Evolutionary conservation across 2,113 vertebrate species (phyloP).

Genomic region (Excalfactoria chinensis): DNA sequence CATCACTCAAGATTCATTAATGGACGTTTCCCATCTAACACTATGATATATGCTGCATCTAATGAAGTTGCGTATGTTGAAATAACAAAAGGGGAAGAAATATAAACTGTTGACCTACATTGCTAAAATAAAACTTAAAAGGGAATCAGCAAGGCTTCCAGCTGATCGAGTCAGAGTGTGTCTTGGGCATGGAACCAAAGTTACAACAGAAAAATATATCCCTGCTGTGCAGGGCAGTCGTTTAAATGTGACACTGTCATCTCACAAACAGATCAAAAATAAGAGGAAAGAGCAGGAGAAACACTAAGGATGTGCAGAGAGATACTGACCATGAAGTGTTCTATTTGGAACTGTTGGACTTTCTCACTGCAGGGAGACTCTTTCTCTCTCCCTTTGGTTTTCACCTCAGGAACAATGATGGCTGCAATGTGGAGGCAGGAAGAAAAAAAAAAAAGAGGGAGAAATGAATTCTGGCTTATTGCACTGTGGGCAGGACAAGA

Average conservation of each 20-base stretch:
- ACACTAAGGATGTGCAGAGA: slow-evolving; percentile 29
- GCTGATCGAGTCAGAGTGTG: slow-evolving; percentile 75
- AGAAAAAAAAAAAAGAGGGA: slow-evolving; percentile 37
- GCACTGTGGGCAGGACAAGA: slow-evolving; percentile 14
- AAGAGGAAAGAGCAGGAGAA: slow-evolving; percentile 71
- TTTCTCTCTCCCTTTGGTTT: slow-evolving; percentile 74
- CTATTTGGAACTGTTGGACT: slow-evolving; percentile 68
- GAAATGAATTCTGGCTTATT: not conserved
- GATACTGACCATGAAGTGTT: slow-evolving; percentile 74
- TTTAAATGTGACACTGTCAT: slow-evolving; percentile 77
- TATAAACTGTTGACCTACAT: slow-evolving; percentile 64
- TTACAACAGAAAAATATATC: slow-evolving; percentile 85
- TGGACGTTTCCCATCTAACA: slow-evolving; percentile 80
- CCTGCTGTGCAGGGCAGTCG: slow-evolving; percentile 94
- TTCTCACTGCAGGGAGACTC: slow-evolving; percentile 73
- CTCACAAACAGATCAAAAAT: slow-evolving; percentile 62
- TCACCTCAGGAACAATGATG: slow-evolving; percentile 83
- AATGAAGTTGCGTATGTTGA: slow-evolving; percentile 73
- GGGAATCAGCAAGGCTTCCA: slow-evolving; percentile 66
- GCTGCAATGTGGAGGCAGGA: slow-evolving; percentile 30
- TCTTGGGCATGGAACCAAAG: slow-evolving; percentile 91
- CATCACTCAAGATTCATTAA: slow-evolving; percentile 82
- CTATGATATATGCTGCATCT: slow-evolving; percentile 85
- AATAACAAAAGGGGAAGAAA: slow-evolving; percentile 58
- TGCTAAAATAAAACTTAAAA: slow-evolving; percentile 51